Base-by-base conservation (phyloP, 1,140 invertebrate genomes). In the Drosophila nigrodunni region DNA sequence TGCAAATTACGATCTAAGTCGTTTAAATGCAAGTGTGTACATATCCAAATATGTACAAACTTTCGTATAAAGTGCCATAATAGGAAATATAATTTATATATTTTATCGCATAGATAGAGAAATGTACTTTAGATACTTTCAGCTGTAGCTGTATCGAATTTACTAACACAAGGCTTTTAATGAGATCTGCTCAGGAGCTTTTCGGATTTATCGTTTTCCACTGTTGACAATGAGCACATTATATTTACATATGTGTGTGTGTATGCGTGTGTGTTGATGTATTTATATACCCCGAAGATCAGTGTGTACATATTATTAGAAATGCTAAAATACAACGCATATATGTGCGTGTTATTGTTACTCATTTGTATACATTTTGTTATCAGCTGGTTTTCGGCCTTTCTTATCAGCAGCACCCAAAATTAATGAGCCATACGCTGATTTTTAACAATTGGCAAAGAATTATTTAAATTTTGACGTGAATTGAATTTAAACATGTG, bases 321-420 rank as follows among this genome's bases (percentile, higher is more conserved):
- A 18, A 46, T 34, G 8, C 15, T 15, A 6, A 76, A 7, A 41
- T 7, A 18, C 25, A 30, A 30, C 25, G 34, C 10, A 34, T 13
- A 34, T 43, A 30, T 57, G 43, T 3, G 37, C 30, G 11, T 50
- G 5, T 50, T 50, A 5, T 50, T 44, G 3, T 74, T 68, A 41
- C 47, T 30, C 41, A 47, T 47, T 47, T 74, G 64, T 54, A 13
- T 47, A 73, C 46, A 43, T 13, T 52, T 6, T 34, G 2, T 46
- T 72, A 72, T 73, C 70, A 67, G 46, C 37, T 52, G 21, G 58
- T 7, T 50, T 58, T 57, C 6, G 68, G 50, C 7, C n/a, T 70
- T 44, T 41, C 41, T 73, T 66, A 73, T 73, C 62, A 69, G 54
- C 34, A 6, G 8, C 15, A 10, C 7, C 49, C 37, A n/a, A 35